Percentiles rank a stretch among this genome's conserved stretches.
Evolutionary conservation across 1,140 invertebrate species (phyloP).

Genomic region (Anthonomus grandis): DNA sequence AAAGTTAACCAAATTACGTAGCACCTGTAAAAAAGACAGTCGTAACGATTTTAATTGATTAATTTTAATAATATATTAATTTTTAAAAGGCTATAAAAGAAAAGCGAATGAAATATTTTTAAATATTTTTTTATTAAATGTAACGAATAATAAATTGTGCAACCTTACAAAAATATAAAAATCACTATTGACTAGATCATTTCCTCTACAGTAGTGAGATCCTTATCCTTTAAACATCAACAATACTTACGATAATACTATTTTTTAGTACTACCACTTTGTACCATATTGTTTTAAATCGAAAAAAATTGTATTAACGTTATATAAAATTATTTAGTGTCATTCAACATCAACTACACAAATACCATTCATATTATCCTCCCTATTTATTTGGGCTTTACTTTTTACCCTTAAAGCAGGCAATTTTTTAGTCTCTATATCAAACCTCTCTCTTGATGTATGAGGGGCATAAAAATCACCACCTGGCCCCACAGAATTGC

Average conservation of each 20-base stretch:
- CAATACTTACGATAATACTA: background rate
- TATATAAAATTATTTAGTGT: background rate
- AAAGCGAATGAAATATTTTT: too few relatives aligned
- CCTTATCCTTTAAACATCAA: background rate
- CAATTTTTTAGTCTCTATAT: conserved; percentile 20
- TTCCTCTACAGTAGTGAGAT: conserved; percentile 3
- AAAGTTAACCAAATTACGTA: too few relatives aligned
- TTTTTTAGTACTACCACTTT: background rate
- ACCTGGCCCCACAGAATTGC: conserved; percentile 12
- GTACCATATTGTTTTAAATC: background rate
- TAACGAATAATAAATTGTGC: conserved; percentile 6
- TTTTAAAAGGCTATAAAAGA: too few relatives aligned
- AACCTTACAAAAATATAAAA: conserved; percentile 12
- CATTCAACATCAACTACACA: conserved; percentile 35
- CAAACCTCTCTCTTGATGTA: conserved; percentile 5
- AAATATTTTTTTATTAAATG: conserved; percentile 10
- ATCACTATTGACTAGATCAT: conserved; percentile 3
- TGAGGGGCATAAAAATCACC: conserved; percentile 19
- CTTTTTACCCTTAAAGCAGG: conserved; percentile 17
- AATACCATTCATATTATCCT: conserved; percentile 27
- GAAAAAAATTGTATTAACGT: background rate
- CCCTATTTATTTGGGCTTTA: conserved; percentile 23
- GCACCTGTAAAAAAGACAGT: too few relatives aligned
- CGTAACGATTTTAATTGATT: too few relatives aligned
- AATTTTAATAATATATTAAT: too few relatives aligned